Conservation (phyloP, 1,140 invertebrate genomes). For the Limonius californicus region DNA sequence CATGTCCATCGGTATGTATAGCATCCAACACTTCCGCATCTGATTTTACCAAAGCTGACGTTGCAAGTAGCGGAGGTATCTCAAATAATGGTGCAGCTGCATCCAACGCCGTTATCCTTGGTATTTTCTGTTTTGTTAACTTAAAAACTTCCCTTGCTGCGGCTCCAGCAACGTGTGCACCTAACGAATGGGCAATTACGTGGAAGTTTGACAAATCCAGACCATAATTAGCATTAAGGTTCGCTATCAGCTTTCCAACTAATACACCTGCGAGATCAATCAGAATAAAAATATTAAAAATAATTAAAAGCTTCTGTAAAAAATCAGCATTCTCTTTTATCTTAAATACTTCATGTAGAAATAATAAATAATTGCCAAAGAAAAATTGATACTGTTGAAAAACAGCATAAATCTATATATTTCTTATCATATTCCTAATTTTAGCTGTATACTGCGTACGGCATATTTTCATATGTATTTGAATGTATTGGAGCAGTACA, state of each 20-base stretch:
- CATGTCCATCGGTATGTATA: constrained; percentile 82
- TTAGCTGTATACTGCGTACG: too few species aligned
- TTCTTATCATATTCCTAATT: too few species aligned
- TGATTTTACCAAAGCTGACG: constrained; percentile 39
- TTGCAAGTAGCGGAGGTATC: background rate
- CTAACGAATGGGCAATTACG: constrained; percentile 58
- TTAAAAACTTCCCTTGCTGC: constrained; percentile 45
- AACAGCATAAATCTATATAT: too few species aligned
- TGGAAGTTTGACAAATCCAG: constrained; percentile 45
- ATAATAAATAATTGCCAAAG: too few species aligned
- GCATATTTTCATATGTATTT: too few species aligned
- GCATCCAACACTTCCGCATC: constrained; percentile 88
- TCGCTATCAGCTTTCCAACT: constrained; percentile 33
- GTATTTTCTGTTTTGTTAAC: constrained; percentile 49
- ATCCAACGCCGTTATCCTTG: constrained; percentile 65
- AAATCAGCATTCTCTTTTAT: too few species aligned
- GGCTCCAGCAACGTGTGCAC: constrained; percentile 57
- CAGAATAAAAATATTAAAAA: too few species aligned
- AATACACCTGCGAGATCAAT: too few species aligned
- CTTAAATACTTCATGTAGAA: too few species aligned
- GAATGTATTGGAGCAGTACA: too few species aligned
- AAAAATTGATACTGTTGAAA: too few species aligned
- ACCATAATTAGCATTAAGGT: constrained; percentile 39
- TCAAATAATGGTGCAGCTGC: constrained; percentile 55
- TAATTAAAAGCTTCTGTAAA: too few species aligned